These are phyloP conservation scores for Cecidostiba fungosa DNA, from an alignment of 2,888 invertebrate species.

Conservation along the genomic window DNA sequence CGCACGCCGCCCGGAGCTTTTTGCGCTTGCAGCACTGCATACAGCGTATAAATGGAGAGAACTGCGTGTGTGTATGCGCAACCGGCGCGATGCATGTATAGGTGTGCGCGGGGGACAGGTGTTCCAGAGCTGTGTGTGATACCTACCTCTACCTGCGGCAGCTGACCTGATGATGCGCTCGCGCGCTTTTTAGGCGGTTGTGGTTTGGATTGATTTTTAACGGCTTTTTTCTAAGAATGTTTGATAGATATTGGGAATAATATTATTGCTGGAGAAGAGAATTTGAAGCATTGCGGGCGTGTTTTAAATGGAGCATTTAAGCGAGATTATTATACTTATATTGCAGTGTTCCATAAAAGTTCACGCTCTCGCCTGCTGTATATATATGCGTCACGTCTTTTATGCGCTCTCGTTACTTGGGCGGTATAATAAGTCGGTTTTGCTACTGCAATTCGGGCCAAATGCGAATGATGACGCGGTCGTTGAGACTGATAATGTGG, in stretches of 20 bases:
- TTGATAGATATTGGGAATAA: not conserved
- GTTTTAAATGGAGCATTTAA: not conserved
- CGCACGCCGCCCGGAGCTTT: constrained; percentile 28
- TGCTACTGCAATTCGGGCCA: not conserved
- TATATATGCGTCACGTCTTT: not conserved
- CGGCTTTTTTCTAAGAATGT: not conserved
- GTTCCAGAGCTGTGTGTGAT: constrained; percentile 3
- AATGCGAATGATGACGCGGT: constrained; percentile 21
- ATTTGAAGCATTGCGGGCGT: not conserved
- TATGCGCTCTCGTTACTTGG: not conserved
- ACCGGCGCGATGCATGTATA: not conserved
- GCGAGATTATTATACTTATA: too few species aligned
- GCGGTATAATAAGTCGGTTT: constrained; percentile 15
- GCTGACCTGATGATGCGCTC: constrained; percentile 10
- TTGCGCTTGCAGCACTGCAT: not conserved
- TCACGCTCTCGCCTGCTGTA: not conserved
- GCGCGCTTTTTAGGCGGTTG: not conserved
- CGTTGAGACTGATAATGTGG: constrained; percentile 28
- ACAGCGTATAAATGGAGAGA: not conserved
- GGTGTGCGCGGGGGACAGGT: constrained; percentile 7
- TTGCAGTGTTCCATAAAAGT: not conserved
- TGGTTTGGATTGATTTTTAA: not conserved
- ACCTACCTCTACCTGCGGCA: constrained; percentile 29
- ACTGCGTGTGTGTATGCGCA: not conserved
- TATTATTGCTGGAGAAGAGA: not conserved